Conservation (phyloP, 2,888 invertebrate genomes). For the Apamea sordens region DNA sequence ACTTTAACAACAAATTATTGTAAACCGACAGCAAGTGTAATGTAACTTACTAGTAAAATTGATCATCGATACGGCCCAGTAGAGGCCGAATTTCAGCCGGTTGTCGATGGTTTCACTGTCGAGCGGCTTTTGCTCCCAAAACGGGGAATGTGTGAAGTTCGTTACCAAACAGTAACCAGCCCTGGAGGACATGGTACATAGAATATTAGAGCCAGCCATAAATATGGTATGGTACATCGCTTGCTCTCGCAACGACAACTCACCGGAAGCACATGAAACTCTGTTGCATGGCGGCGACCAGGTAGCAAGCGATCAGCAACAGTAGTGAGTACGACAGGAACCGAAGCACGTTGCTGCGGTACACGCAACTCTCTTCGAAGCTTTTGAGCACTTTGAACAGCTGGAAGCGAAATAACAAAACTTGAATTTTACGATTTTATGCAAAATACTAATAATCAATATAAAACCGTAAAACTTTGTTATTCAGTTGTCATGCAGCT, state of each 20-base stretch:
- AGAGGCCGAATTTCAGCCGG: slow-evolving; percentile 77
- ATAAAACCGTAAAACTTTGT: too few relatives aligned
- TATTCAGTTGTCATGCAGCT: background rate
- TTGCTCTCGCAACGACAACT: slow-evolving; percentile 12
- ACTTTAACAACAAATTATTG: background rate
- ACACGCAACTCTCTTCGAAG: slow-evolving; percentile 78
- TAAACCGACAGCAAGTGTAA: background rate
- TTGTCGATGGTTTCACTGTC: slow-evolving; percentile 70
- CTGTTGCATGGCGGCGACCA: slow-evolving; percentile 82
- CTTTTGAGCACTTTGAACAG: slow-evolving; percentile 79
- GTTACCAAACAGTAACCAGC: slow-evolving; percentile 78
- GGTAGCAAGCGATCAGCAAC: slow-evolving; percentile 79
- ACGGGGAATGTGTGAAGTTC: slow-evolving; percentile 82
- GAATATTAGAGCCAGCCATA: background rate
- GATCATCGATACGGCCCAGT: slow-evolving; percentile 84
- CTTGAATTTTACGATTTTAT: too few relatives aligned
- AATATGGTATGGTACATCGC: background rate
- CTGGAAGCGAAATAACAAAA: slow-evolving; percentile 61
- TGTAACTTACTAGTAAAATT: slow-evolving; percentile 78
- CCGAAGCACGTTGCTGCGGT: slow-evolving; percentile 78
- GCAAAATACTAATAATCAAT: too few relatives aligned
- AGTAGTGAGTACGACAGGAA: slow-evolving; percentile 81
- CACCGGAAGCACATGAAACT: slow-evolving; percentile 83
- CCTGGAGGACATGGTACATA: slow-evolving; percentile 62
- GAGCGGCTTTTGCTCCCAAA: slow-evolving; percentile 74